Percentiles rank a stretch among this genome's conserved stretches.
Conservation (phyloP, 1,140 invertebrate genomes). For the Caenorhabditis brenneri region DNA sequence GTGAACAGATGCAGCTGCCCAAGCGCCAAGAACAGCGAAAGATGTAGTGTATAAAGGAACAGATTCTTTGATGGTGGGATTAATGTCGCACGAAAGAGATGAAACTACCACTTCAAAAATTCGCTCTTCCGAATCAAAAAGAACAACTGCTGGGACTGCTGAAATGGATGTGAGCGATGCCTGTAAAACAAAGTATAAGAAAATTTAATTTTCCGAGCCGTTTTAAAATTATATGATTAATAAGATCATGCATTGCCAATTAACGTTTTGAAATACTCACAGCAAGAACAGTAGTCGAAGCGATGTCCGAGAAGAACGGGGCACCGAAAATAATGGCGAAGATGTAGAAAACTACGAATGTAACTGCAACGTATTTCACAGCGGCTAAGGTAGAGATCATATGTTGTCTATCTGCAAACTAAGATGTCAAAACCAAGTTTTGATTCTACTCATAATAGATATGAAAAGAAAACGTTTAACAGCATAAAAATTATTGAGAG, state of each 20-base stretch:
- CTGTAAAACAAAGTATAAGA: slow-evolving; percentile 34
- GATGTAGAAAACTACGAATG: neutral
- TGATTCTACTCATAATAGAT: neutral
- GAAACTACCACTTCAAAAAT: neutral
- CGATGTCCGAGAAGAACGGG: slow-evolving; percentile 50
- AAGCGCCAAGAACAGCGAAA: slow-evolving; percentile 80
- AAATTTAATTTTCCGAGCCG: too few relatives aligned
- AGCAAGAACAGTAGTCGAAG: neutral
- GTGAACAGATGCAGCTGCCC: slow-evolving; percentile 84
- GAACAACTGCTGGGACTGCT: neutral
- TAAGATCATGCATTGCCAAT: too few relatives aligned
- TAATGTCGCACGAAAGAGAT: neutral
- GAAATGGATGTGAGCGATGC: neutral
- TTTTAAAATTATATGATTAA: too few relatives aligned
- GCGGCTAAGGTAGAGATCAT: neutral
- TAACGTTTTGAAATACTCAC: neutral
- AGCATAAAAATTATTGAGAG: too few relatives aligned
- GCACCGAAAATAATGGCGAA: neutral
- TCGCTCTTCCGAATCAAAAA: slow-evolving; percentile 3
- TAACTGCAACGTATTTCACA: neutral
- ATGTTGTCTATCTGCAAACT: neutral
- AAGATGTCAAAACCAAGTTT: neutral
- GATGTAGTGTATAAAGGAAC: neutral
- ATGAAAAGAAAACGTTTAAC: neutral
- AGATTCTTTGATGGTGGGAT: neutral